Base-by-base conservation (phyloP, 2,113 vertebrate genomes). In the Oxyruncus cristatus region DNA sequence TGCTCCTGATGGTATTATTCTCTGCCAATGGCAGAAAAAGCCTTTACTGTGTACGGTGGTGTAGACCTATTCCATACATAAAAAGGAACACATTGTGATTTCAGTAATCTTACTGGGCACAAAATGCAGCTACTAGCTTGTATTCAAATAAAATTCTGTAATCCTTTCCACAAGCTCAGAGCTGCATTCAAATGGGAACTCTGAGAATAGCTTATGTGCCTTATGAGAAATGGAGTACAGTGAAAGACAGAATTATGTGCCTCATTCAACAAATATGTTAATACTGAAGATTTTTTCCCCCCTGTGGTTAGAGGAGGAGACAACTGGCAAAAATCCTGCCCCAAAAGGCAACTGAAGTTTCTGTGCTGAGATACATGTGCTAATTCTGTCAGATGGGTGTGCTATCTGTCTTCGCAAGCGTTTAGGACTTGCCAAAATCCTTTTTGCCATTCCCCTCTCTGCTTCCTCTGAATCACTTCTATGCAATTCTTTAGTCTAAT, bases 81-180 rank as follows among this genome's bases (percentile, higher is more conserved):
- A 75, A 88, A 68, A 81, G 11, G 46, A 94, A 72, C 65, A 89
- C 52, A 84, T 61, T 77, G 47, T 65, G 65, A 72, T 93, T 96
- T 81, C 66, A 73, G 84, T 92, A 96, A 96, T 92, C 11, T 0
- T 55, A 55, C 65, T 5, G 20, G 68, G 78, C 91, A 94, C 73
- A 96, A 92, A 93, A 81, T 2, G 6, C 41, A 75, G 39, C 68
- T 72, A 81, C 73, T 78, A 78, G 65, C 44, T 94, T 88, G 87
- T 93, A 95, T 93, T 94, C 76, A 94, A 94, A 95, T 78, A 92
- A 89, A 94, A 94, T 91, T 95, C 96, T 96, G 93, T 91, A 95
- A 96, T 97, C 95, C 92, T 87, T 94, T 96, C 88, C 88, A 87
- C 76, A 87, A 87, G 84, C 76, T 93, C 83, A 92, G 83, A 93